These are phyloP conservation scores for Psix sp. DNA, from an alignment of 1,140 invertebrate genomes.

Conservation along the genomic window DNA sequence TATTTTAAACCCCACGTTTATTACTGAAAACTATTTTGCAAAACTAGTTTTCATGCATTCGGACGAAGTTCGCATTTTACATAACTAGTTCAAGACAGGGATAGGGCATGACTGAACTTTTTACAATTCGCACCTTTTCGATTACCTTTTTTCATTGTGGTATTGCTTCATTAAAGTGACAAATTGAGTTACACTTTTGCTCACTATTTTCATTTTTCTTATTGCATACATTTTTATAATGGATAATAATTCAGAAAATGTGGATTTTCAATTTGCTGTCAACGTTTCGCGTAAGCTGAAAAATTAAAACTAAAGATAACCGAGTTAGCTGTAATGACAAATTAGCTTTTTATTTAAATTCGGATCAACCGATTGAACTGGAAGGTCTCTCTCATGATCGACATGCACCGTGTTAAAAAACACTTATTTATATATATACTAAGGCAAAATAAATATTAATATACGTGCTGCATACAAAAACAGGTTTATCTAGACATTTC, in stretches of 20 bases:
- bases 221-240: too few relatives aligned
- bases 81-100: constrained; percentile 44
- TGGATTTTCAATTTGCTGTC: too few relatives aligned
- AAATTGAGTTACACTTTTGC: too few relatives aligned
- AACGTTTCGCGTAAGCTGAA: too few relatives aligned
- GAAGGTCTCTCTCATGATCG: constrained; percentile 39
- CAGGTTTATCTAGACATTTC: constrained; percentile 35
- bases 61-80: constrained; percentile 38
- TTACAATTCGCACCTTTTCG: constrained; percentile 29
- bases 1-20: constrained; percentile 33
- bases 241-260: too few relatives aligned
- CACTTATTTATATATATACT: constrained; percentile 39
- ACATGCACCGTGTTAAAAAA: constrained; percentile 9
- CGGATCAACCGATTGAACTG: too few relatives aligned
- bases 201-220: too few relatives aligned
- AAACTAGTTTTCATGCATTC: constrained; percentile 44
- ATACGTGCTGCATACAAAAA: constrained; percentile 37
- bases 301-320: too few relatives aligned
- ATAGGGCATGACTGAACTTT: constrained; percentile 41
- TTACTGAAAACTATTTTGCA: constrained; percentile 37
- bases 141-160: constrained; percentile 17
- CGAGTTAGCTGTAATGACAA: too few relatives aligned
- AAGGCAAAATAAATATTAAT: constrained; percentile 41
- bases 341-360: too few relatives aligned
- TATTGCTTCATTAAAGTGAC: too few relatives aligned